Evolutionary conservation across 2,797 vertebrate genomes (phyloP).

Genomic region (Myotis planiceps): DNA sequence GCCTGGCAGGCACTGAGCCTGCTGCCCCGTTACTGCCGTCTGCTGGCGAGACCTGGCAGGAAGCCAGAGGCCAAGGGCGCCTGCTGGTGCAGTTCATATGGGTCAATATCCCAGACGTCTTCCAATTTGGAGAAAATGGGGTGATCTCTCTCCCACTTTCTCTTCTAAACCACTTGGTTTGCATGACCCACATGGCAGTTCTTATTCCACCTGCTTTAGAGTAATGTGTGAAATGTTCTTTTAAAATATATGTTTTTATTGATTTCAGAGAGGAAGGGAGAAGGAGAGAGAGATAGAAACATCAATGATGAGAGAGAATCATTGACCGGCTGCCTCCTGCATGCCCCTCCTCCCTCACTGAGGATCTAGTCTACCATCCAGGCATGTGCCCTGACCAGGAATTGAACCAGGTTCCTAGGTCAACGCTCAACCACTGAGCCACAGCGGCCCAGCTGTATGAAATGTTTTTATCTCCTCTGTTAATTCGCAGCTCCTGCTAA

Average conservation of each 20-base stretch:
- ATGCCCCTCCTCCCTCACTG: too few species aligned
- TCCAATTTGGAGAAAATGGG: neutral
- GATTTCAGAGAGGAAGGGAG: too few species aligned
- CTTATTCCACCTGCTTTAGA: neutral
- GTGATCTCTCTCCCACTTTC: neutral
- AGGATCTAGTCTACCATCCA: too few species aligned
- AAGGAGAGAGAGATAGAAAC: too few species aligned
- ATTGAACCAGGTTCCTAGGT: too few species aligned
- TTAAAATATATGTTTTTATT: too few species aligned
- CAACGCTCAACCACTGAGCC: too few species aligned
- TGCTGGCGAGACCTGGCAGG: neutral
- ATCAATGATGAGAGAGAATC: too few species aligned
- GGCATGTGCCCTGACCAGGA: too few species aligned
- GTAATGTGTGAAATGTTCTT: accelerated
- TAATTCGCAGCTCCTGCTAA: neutral
- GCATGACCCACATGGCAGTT: neutral
- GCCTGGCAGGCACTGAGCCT: neutral
- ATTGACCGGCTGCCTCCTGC: too few species aligned
- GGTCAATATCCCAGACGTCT: neutral
- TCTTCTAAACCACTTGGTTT: neutral
- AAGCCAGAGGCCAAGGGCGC: neutral
- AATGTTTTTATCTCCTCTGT: neutral
- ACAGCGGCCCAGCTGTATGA: too few species aligned
- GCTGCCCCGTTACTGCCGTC: neutral
- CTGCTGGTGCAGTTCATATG: neutral